Base-by-base conservation (phyloP, 2,888 invertebrate genomes). In the Mimas tiliae region DNA sequence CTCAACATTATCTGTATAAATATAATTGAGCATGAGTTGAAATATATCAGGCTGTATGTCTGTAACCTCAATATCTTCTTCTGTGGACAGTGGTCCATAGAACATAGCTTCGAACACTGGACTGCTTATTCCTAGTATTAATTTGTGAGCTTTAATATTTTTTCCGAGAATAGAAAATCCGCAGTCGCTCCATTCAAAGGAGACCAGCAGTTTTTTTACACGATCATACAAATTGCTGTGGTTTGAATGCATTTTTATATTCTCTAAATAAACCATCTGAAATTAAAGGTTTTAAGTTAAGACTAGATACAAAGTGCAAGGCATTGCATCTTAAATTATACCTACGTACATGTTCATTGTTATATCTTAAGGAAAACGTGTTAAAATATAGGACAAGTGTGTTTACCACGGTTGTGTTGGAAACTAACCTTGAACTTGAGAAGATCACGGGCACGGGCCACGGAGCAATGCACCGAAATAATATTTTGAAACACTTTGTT, bases 81-180 rank as follows among this genome's bases (percentile, higher is more conserved):
- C 82, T 67, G 88, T 87, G 47, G 95, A 94, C 75, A 96, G 76
- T 14, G 95, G 94, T 0, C 96, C 96, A 85, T 94, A 96, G 70
- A 96, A 94, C 95, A 96, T 95, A 34, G 95, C 95, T 84, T 95
- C 95, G 88, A 96, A 96, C 47, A 96, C 96, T 8, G 95, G 95
- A 80, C 96, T 96, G 74, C 94, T 94, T 67, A 94, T 94, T n/a
- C 95, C 95, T 73, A 96, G 80, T 71, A 96, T 94, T 67, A 95
- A 83, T 85, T 95, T 95, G 79, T 96, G 95, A 58, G 95, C 95
- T 78, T 90, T 90, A 65, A 95, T 90, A 73, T 87, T 87, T 78
- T 88, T 88, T 48, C 90, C 92, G 68, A 89, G 88, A 48, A 95
- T 93, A 69, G 88, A 85, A 76, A 95, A 95, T 67, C 88, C 91